These are phyloP conservation scores for Lasioglossum baleicum DNA, from an alignment of 1,140 invertebrate species.

Conservation along the genomic window DNA sequence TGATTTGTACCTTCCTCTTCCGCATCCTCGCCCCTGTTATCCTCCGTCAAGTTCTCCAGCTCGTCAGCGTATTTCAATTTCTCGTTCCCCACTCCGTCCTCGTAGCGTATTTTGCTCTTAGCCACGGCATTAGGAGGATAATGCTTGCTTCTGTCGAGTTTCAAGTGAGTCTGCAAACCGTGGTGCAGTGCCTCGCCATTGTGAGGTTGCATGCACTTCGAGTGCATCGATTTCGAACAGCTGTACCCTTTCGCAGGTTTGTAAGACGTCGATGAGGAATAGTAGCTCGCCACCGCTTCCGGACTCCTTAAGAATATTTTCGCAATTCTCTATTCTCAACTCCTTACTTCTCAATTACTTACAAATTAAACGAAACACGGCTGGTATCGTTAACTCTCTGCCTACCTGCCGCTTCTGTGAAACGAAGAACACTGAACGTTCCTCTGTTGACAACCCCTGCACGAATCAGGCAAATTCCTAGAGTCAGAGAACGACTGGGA, in stretches of 20 bases:
- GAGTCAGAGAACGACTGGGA: constrained; percentile 31
- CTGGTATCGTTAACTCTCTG: neutral
- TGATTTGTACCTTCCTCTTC: constrained; percentile 55
- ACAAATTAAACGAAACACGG: too few relatives aligned
- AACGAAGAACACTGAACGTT: constrained; percentile 19
- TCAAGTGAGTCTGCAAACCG: constrained; percentile 30
- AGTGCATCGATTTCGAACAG: constrained; percentile 32
- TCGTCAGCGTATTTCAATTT: constrained; percentile 49
- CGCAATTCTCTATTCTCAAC: neutral
- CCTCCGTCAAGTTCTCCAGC: constrained; percentile 41
- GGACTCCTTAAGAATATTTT: constrained; percentile 22
- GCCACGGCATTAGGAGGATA: constrained; percentile 33
- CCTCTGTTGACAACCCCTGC: constrained; percentile 52
- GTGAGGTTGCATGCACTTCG: constrained; percentile 34
- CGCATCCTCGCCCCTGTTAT: constrained; percentile 56
- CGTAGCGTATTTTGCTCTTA: constrained; percentile 46
- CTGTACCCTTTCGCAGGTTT: constrained; percentile 45
- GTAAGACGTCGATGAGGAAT: constrained; percentile 47
- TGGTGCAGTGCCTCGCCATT: constrained; percentile 17
- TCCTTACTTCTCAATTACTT: too few relatives aligned
- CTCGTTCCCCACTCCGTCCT: constrained; percentile 39
- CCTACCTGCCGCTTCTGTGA: constrained; percentile 51
- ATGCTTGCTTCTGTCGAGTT: constrained; percentile 40
- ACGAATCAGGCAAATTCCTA: constrained; percentile 42
- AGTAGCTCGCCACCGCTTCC: constrained; percentile 49